A percentile compares a stretch with the other conserved stretches of the same genome.
Evolutionary conservation across 2,113 vertebrate species (phyloP).

Genomic region (Nematolebias whitei): DNA sequence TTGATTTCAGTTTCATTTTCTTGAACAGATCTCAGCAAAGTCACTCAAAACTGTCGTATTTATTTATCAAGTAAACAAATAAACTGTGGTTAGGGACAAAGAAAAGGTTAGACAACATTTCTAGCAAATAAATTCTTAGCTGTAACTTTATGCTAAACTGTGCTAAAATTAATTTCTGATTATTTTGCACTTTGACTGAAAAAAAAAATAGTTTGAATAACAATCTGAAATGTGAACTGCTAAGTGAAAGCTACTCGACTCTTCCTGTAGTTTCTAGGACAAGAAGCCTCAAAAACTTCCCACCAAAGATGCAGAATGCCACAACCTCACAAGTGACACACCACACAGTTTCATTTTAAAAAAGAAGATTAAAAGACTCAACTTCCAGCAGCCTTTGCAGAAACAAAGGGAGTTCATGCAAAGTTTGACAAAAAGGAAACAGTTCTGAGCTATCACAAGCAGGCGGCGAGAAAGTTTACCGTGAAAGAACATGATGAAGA

Average conservation of each 20-base stretch:
- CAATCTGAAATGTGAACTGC: constrained; percentile 24
- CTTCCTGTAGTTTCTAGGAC: constrained; percentile 14
- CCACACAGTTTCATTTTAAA: constrained; percentile 23
- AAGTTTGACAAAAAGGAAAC: constrained; percentile 55
- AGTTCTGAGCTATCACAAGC: constrained; percentile 48
- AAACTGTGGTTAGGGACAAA: constrained; percentile 9
- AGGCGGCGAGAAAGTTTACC: constrained; percentile 31
- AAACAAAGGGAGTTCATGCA: constrained; percentile 60
- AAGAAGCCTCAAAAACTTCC: constrained; percentile 37
- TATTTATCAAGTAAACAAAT: background rate
- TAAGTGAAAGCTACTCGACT: constrained; percentile 12
- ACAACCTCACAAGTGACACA: constrained; percentile 38
- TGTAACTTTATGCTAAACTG: background rate
- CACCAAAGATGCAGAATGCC: constrained; percentile 24
- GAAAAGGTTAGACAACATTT: constrained; percentile 16
- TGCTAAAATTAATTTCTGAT: too few relatives aligned
- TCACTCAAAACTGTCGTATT: too few relatives aligned
- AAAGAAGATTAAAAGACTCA: constrained; percentile 25
- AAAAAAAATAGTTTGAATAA: constrained; percentile 16
- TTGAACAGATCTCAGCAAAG: too few relatives aligned
- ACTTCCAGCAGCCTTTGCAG: constrained; percentile 47
- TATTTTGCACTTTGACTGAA: too few relatives aligned
- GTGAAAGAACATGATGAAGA: constrained; percentile 51
- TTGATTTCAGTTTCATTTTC: too few relatives aligned
- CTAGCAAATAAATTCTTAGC: constrained; percentile 3